Conservation (phyloP, 2,888 invertebrate species). For the Gerris lacustris region DNA sequence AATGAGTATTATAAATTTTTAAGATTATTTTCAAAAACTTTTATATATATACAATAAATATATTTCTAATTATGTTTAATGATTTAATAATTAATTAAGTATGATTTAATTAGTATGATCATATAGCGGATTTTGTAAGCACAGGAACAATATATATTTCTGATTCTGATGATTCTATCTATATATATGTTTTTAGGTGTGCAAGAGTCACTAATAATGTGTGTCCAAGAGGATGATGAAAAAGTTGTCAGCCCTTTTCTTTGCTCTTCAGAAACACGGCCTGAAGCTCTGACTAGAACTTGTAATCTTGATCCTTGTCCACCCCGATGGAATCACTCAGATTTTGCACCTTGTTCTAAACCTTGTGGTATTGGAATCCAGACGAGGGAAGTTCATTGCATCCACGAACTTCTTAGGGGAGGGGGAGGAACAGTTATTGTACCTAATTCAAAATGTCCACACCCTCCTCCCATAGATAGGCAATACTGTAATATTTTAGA, state of each 20-base stretch:
- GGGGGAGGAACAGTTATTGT: slow-evolving; percentile 81
- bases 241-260: slow-evolving; percentile 77
- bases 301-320: slow-evolving; percentile 95
- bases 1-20: no score
- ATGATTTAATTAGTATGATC: no score
- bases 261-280: slow-evolving; percentile 75
- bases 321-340: slow-evolving; percentile 56
- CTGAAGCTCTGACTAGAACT: slow-evolving; percentile 73
- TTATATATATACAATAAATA: no score
- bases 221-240: slow-evolving; percentile 73
- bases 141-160: no score
- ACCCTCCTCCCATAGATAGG: slow-evolving; percentile 75
- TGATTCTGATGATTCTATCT: neutral
- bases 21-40: no score
- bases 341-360: slow-evolving; percentile 65
- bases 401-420: slow-evolving; percentile 74
- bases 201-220: slow-evolving; percentile 76
- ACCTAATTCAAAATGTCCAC: slow-evolving; percentile 86
- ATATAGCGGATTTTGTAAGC: no score
- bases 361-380: slow-evolving; percentile 90
- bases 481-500: slow-evolving; percentile 86
- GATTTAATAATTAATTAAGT: no score
- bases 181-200: slow-evolving; percentile 37
- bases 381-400: slow-evolving; percentile 77
- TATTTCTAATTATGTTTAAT: no score